Evolutionary conservation across 2,888 invertebrate genomes (phyloP), one percentile per base, ranked within the genome.

Genomic region (Clepsis dumicolana): DNA sequence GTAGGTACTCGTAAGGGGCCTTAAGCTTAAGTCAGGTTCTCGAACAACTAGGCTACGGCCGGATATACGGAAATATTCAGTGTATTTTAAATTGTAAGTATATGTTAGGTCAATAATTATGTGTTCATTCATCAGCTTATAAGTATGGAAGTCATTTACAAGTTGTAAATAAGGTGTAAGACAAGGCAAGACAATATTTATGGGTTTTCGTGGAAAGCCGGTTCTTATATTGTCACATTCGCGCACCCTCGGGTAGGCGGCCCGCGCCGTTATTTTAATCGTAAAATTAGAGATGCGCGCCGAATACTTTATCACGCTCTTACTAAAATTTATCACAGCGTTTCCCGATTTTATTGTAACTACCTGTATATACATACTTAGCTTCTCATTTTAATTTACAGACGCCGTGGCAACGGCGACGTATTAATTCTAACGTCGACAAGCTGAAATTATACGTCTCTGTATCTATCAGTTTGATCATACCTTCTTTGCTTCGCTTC

Each of bases 221-320:
- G 53, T 56, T 35, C 25, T 61, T 41, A 61, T 14, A 48, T 48
- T 48, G 60, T 61, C 48, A 61, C 60, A 48, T 48, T n/a, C 32
- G 27, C 41, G 44, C 65, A 16, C 52, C 41, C 64, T 48, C 53
- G 48, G 62, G 48, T 41, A 25, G 38, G 63, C 60, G 66, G 61
- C 70, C 56, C 59, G 61, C 57, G 67, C 72, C 70, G 72, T 74
- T 76, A 75, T 75, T 75, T 75, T 75, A 76, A 77, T 77, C 77
- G 75, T 76, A 75, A 78, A 77, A 56, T 78, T 80, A 75, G 76
- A 77, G 70, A 75, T 75, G 75, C 75, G 72, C 75, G 32, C 65
- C 68, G 75, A 76, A 75, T 77, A 77, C 73, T 80, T 80, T 77
- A 79, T 77, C 75, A 75, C 74, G 74, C 76, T 75, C 74, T 78